phyloP scores from a whole-genome alignment of 1,140 invertebrate genomes.

The Alviniconcha marisindica region DNA sequence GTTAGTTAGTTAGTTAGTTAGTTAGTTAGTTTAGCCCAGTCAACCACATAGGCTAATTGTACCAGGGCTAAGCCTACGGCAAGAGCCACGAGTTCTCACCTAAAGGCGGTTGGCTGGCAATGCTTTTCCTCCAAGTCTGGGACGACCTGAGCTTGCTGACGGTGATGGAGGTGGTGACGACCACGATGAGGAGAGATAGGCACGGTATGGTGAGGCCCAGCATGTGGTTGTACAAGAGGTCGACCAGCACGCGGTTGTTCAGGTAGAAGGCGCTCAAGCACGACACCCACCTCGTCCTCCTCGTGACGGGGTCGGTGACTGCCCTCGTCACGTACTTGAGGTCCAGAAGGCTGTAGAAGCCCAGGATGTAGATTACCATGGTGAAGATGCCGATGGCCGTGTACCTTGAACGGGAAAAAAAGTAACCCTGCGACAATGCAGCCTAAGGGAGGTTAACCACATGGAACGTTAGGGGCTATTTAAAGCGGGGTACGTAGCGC shows the following conservation, averaged over 20 bases:
- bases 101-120: not conserved
- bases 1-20: no score
- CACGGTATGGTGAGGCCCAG: constrained; percentile 24
- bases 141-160: not conserved
- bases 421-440: no score
- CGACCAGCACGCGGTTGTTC: constrained; percentile 15
- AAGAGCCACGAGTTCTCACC: no score
- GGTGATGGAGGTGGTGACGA: constrained; percentile 19
- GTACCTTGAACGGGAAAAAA: no score
- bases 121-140: not conserved
- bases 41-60: no score
- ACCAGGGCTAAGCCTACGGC: no score
- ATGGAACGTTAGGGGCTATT: no score
- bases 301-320: not conserved
- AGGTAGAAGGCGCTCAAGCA: constrained; percentile 20
- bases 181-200: not conserved
- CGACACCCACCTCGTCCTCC: constrained; percentile 1
- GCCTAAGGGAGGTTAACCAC: no score
- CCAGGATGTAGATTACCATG: constrained; percentile 25
- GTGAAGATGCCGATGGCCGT: constrained; percentile 1
- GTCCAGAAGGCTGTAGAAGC: constrained; percentile 31
- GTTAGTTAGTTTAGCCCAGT: no score
- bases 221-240: constrained; percentile 32
- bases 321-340: not conserved
- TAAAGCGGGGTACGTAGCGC: no score